A percentile compares a stretch with the other conserved stretches of the same genome.
These are phyloP conservation scores for Chirona hameri DNA, from an alignment of 2,888 invertebrate species.

Conservation along the genomic window DNA sequence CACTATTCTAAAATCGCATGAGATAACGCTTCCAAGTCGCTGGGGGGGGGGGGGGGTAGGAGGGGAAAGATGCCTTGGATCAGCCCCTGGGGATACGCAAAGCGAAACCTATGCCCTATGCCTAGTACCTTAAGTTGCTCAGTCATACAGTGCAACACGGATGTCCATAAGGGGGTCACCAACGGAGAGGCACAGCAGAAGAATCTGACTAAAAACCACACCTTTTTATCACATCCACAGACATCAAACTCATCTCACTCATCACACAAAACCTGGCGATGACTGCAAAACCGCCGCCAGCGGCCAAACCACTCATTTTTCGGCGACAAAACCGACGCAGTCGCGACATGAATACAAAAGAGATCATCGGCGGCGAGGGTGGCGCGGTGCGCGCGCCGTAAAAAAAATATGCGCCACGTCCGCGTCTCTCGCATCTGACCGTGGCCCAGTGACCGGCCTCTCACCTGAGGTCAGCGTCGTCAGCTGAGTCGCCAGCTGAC, in stretches of 20 bases:
- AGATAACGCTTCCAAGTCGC: too few relatives aligned
- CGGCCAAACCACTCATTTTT: background rate
- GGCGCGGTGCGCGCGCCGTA: background rate
- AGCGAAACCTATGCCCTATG: too few relatives aligned
- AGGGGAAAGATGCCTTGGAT: too few relatives aligned
- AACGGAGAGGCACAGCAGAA: background rate
- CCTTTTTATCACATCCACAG: background rate
- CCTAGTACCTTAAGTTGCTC: too few relatives aligned
- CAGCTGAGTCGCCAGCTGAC: background rate
- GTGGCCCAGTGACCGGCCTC: slow-evolving; percentile 2
- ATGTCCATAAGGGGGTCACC: background rate
- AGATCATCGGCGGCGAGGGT: background rate
- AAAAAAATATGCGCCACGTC: background rate
- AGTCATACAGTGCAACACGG: too few relatives aligned
- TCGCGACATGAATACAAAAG: background rate
- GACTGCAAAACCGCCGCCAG: background rate
- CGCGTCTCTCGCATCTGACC: background rate
- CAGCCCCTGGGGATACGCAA: too few relatives aligned
- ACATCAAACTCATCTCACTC: background rate
- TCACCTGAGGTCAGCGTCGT: background rate
- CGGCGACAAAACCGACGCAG: background rate
- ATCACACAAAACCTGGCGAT: background rate
- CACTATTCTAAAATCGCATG: too few relatives aligned
- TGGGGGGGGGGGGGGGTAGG: too few relatives aligned
- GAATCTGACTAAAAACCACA: background rate